These are phyloP conservation scores for Ceyx melanurus DNA, from an alignment of 2,113 vertebrate species.

Conservation along the genomic window DNA sequence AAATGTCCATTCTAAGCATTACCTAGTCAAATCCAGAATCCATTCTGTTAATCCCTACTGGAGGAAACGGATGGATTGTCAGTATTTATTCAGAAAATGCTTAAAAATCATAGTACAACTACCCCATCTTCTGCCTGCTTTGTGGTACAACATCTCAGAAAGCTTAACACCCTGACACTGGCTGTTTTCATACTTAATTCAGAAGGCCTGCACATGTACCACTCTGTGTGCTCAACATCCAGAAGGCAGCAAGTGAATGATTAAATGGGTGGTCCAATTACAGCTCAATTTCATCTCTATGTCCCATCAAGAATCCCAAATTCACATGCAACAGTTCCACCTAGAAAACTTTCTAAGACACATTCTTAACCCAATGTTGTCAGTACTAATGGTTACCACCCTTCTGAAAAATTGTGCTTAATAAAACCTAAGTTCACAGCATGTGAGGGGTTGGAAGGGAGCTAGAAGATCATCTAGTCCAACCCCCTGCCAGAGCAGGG, in stretches of 20 bases:
- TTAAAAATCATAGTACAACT: neutral
- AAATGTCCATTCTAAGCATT: neutral
- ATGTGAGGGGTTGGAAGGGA: too few relatives aligned
- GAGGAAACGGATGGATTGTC: neutral
- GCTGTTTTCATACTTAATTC: neutral
- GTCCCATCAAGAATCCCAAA: too few relatives aligned
- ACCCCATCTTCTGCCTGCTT: conserved; percentile 31
- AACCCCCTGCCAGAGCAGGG: too few relatives aligned
- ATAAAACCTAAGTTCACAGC: neutral
- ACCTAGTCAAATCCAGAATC: neutral
- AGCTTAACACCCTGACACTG: neutral
- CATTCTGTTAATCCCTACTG: neutral
- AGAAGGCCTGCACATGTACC: neutral
- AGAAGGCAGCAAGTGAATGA: neutral
- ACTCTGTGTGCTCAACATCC: neutral
- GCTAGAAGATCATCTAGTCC: too few relatives aligned
- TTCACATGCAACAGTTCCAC: fast-evolving
- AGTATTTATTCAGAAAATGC: neutral
- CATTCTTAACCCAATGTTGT: fast-evolving
- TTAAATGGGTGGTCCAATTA: neutral
- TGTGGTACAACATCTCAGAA: neutral
- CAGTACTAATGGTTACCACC: fast-evolving
- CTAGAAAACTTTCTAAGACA: fast-evolving
- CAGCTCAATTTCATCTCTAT: neutral
- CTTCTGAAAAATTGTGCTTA: neutral